A percentile compares a stretch with the other conserved stretches of the same genome.
Evolutionary conservation across 2,888 invertebrate species (phyloP).

Genomic region (Cordilura impudica): DNA sequence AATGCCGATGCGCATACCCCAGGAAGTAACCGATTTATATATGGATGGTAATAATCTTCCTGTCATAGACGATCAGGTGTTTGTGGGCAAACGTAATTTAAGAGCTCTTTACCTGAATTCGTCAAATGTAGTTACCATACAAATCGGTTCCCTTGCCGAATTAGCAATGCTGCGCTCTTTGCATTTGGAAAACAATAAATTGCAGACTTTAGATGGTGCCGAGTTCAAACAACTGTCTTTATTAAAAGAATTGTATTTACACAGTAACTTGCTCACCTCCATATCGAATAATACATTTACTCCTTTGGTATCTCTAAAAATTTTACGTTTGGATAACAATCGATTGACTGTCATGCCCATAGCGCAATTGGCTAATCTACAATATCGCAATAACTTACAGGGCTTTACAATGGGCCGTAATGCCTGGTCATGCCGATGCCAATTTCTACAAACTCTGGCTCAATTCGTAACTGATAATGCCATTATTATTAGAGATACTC

Average conservation of each 20-base stretch:
- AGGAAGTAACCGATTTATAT: conserved; percentile 96
- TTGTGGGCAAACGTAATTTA: conserved; percentile 94
- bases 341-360: conserved; percentile 88
- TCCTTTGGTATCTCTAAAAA: conserved; percentile 87
- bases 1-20: conserved; percentile 89
- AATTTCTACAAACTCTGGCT: conserved; percentile 90
- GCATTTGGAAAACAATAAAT: conserved; percentile 91
- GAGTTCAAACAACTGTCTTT: conserved; percentile 90
- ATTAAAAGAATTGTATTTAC: conserved; percentile 89
- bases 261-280: conserved; percentile 88
- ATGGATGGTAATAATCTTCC: conserved; percentile 93
- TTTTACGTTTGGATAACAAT: conserved; percentile 91
- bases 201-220: conserved; percentile 87
- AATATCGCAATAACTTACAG: conserved; percentile 81
- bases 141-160: conserved; percentile 88
- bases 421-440: conserved; percentile 94
- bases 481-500: conserved; percentile 87
- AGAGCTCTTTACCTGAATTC: conserved; percentile 90
- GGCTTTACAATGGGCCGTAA: conserved; percentile 90
- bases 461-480: conserved; percentile 90
- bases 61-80: conserved; percentile 90
- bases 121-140: conserved; percentile 89
- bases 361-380: conserved; percentile 83
- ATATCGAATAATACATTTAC: conserved; percentile 90
- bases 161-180: conserved; percentile 87